A percentile compares a stretch with the other conserved stretches of the same genome.
phyloP scores from a whole-genome alignment of 2,888 invertebrate species.

The Calameuta pallipes region DNA sequence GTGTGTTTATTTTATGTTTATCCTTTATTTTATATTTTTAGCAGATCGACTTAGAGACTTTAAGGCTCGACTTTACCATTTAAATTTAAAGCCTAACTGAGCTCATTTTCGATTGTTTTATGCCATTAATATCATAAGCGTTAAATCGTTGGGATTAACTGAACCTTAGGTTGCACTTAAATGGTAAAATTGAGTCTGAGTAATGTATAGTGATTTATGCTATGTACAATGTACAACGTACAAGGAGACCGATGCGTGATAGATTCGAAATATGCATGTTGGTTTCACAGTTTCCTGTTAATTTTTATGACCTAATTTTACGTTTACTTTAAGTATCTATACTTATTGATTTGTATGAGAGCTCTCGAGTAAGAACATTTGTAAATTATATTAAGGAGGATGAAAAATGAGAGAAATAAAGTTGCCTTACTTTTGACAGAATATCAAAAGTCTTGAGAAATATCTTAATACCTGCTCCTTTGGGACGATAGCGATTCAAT shows the following conservation, averaged over 20 bases:
- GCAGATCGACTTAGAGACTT: too few species aligned
- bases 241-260: conserved; percentile 31
- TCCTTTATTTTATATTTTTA: too few species aligned
- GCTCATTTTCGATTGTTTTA: background rate
- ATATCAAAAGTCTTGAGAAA: background rate
- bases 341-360: conserved; percentile 55
- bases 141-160: background rate
- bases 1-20: too few species aligned
- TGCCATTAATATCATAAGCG: background rate
- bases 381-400: conserved; percentile 61
- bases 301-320: conserved; percentile 48
- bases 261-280: conserved; percentile 35
- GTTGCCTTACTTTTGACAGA: conserved; percentile 7
- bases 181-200: background rate
- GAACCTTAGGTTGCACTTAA: background rate
- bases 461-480: background rate
- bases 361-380: conserved; percentile 51
- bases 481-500: background rate
- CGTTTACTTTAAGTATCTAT: conserved; percentile 52
- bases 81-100: background rate
- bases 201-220: conserved; percentile 19
- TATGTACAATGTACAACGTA: conserved; percentile 51
- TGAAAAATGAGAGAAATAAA: conserved; percentile 52
- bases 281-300: conserved; percentile 51
- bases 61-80: too few species aligned